Conservation (phyloP, 1,140 invertebrate species). For the Trypoxylus dichotomus region DNA sequence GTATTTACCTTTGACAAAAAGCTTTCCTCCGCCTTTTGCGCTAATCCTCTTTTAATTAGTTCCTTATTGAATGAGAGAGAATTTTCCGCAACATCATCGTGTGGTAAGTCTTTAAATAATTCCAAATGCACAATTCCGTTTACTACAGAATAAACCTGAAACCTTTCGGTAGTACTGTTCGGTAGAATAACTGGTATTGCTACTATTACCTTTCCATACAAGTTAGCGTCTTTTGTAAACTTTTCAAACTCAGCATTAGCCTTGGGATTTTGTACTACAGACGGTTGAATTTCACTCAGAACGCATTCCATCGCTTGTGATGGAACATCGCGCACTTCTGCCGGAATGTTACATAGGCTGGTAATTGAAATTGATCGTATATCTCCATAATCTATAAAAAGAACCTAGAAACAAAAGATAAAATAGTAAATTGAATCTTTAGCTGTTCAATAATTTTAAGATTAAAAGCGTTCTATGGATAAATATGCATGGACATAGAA, state of each 20-base stretch:
- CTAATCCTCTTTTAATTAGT: slow-evolving; percentile 64
- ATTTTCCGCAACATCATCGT: not conserved
- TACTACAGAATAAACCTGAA: slow-evolving; percentile 78
- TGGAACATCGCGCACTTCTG: slow-evolving; percentile 42
- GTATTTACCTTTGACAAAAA: slow-evolving; percentile 69
- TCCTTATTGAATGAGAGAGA: slow-evolving; percentile 60
- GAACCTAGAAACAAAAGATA: slow-evolving; percentile 55
- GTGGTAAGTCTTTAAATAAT: slow-evolving; percentile 47
- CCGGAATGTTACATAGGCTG: slow-evolving; percentile 49
- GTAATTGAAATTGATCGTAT: slow-evolving; percentile 46
- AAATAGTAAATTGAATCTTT: too few species aligned
- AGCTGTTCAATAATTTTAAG: too few species aligned
- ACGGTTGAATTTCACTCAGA: slow-evolving; percentile 68
- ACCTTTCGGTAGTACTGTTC: not conserved
- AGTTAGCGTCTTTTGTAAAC: slow-evolving; percentile 45
- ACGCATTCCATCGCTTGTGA: slow-evolving; percentile 73
- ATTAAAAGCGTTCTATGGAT: too few species aligned
- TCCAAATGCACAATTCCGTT: slow-evolving; percentile 70
- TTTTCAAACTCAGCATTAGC: slow-evolving; percentile 57
- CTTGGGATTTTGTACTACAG: slow-evolving; percentile 57
- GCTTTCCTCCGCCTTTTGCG: slow-evolving; percentile 69
- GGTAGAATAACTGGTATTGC: not conserved
- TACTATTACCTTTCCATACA: slow-evolving; percentile 55
- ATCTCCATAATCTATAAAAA: slow-evolving; percentile 82
- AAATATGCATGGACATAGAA: too few species aligned